phyloP scores from a whole-genome alignment of 2,113 vertebrate genomes.

The Corythornis vintsioides region DNA sequence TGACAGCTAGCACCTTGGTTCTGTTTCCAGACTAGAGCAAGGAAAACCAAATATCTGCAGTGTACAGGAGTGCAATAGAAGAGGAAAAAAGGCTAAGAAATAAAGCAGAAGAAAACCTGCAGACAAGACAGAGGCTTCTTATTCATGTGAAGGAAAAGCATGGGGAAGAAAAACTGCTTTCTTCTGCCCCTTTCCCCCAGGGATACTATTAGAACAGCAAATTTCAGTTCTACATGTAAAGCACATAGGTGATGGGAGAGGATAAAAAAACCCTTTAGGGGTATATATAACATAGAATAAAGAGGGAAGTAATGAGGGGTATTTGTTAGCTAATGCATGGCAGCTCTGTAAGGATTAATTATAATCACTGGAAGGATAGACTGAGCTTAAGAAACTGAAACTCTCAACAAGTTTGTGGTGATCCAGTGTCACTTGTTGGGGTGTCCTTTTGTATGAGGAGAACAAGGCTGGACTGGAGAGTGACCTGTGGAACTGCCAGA shows the following conservation, averaged over 20 bases:
- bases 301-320: neutral
- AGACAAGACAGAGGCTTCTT: neutral
- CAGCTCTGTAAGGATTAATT: slow-evolving; percentile 17
- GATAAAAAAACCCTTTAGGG: neutral
- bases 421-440: neutral
- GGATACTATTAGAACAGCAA: neutral
- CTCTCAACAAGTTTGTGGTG: neutral
- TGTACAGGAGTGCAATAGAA: neutral
- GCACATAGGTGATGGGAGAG: neutral
- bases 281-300: neutral
- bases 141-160: neutral
- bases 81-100: neutral
- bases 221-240: neutral
- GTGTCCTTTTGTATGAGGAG: neutral
- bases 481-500: neutral
- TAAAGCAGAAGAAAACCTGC: neutral
- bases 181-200: neutral
- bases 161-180: neutral
- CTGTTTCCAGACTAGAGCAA: neutral
- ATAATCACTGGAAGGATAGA: neutral
- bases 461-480: neutral
- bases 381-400: neutral
- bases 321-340: neutral
- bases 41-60: neutral
- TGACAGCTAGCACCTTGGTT: neutral